phyloP scores from a whole-genome alignment of 2,113 vertebrate genomes.

The Rhinichthys klamathensis region DNA sequence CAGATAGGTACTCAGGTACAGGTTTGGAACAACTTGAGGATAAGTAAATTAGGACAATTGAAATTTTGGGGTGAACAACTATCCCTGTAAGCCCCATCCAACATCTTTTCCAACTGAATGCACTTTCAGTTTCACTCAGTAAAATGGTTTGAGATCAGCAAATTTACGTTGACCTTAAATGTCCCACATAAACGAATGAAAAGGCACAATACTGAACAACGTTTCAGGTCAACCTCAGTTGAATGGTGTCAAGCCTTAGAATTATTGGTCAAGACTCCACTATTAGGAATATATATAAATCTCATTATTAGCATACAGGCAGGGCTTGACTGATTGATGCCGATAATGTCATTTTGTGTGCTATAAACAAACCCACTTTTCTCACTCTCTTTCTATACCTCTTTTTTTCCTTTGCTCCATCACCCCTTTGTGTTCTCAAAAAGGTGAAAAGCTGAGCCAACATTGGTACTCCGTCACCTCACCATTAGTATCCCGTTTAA shows the following conservation, averaged over 20 bases:
- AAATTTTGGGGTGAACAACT: no score
- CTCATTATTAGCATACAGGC: conserved; percentile 32
- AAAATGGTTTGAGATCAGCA: no score
- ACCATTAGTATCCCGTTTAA: conserved; percentile 81
- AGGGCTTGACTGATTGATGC: conserved; percentile 79
- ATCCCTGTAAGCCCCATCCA: neutral
- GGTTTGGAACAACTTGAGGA: no score
- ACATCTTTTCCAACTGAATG: neutral
- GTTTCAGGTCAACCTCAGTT: neutral
- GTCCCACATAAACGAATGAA: neutral
- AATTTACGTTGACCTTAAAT: neutral
- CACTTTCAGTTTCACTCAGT: neutral
- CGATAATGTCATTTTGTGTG: conserved; percentile 69
- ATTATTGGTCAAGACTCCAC: neutral
- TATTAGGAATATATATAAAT: conserved; percentile 26
- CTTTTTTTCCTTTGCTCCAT: conserved; percentile 50
- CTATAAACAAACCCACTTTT: conserved; percentile 56
- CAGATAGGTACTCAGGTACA: no score
- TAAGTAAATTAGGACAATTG: no score
- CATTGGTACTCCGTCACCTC: conserved; percentile 65
- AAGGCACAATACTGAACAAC: neutral
- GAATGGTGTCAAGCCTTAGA: no score
- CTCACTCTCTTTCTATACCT: conserved; percentile 72
- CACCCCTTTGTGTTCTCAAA: conserved; percentile 19
- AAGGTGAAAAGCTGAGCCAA: conserved; percentile 70